Evolutionary conservation across 2,888 invertebrate genomes (phyloP).

Genomic region (Mayetiola destructor): DNA sequence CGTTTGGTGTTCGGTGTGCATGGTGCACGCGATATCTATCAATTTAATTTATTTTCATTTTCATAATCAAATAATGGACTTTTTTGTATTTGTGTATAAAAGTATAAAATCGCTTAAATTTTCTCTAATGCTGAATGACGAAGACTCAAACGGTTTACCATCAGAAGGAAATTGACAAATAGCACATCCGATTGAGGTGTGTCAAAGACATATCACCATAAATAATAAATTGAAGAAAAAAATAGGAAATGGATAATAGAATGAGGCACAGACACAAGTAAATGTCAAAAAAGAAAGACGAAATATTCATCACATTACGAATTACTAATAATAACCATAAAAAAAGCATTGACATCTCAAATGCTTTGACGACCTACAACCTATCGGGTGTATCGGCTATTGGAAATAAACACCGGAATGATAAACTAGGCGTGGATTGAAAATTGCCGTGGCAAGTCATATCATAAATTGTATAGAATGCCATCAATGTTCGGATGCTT

Average conservation of each 20-base stretch:
- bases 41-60: neutral
- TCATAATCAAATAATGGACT: constrained; percentile 12
- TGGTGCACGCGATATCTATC: too few relatives aligned
- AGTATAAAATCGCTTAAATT: too few relatives aligned
- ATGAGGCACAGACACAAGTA: too few relatives aligned
- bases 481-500: neutral
- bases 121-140: too few relatives aligned
- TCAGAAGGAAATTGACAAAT: constrained; percentile 8
- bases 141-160: too few relatives aligned
- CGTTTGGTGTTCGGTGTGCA: too few relatives aligned
- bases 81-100: neutral
- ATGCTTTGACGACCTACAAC: neutral
- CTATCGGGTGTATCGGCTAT: neutral
- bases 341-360: too few relatives aligned
- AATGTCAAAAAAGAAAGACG: too few relatives aligned
- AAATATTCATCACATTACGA: constrained; percentile 8
- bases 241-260: too few relatives aligned
- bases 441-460: neutral
- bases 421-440: constrained; percentile 10
- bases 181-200: constrained; percentile 11
- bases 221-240: constrained; percentile 8
- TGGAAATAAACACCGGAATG: constrained; percentile 1
- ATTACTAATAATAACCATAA: too few relatives aligned
- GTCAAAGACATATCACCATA: constrained; percentile 13
- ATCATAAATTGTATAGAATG: too few relatives aligned